Conservation (phyloP, 2,797 vertebrate genomes). For the Aulostomus chinensis region DNA sequence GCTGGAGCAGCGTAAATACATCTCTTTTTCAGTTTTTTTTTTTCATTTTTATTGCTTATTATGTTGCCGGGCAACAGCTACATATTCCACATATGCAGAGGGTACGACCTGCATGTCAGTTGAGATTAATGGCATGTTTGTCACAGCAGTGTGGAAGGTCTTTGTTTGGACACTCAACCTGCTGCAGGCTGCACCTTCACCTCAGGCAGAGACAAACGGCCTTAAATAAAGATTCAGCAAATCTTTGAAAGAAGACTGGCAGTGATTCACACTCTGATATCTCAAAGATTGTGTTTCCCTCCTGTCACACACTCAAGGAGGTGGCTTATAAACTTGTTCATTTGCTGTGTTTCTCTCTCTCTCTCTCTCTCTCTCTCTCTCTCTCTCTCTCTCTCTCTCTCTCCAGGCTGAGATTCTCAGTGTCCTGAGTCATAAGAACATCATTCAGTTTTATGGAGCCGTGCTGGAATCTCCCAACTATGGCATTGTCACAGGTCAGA, state of each 20-base stretch:
- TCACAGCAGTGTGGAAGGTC: conserved; percentile 39
- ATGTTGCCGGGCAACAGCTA: conserved; percentile 38
- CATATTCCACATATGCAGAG: conserved; percentile 40
- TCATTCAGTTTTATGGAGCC: conserved; percentile 98
- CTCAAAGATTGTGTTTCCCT: conserved; percentile 1
- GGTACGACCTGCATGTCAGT: conserved; percentile 26
- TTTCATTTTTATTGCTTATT: conserved; percentile 16
- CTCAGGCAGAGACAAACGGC: not conserved
- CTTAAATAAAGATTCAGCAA: too few relatives aligned
- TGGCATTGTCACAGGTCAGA: conserved; percentile 96
- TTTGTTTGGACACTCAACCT: conserved; percentile 32
- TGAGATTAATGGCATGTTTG: conserved; percentile 53
- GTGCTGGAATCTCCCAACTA: conserved; percentile 97
- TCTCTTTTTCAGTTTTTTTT: not conserved
- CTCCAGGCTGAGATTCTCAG: conserved; percentile 96
- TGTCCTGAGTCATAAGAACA: conserved; percentile 97
- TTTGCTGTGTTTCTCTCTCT: too few relatives aligned
- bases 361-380: conserved; percentile 21
- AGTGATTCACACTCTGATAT: not conserved
- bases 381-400: conserved; percentile 21
- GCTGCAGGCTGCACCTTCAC: conserved; percentile 5
- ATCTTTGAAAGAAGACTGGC: too few relatives aligned
- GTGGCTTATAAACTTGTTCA: conserved; percentile 7
- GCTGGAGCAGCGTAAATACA: too few relatives aligned
- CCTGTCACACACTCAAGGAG: conserved; percentile 2